Evolutionary conservation across 2,797 vertebrate species (phyloP).

Genomic region (Pteronotus mesoamericanus): DNA sequence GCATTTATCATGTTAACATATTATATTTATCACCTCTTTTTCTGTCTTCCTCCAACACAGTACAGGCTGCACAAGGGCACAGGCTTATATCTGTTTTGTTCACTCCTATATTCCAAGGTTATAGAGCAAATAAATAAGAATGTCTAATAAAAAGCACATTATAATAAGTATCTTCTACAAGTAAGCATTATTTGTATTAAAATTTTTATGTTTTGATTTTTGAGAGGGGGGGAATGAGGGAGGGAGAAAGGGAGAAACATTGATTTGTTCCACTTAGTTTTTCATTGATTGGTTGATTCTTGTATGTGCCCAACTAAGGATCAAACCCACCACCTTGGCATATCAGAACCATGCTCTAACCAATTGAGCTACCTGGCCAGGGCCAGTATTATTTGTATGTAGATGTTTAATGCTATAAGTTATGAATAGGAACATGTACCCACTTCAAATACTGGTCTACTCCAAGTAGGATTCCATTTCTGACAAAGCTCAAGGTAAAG

Average conservation of each 20-base stretch:
- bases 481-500: conserved; percentile 90
- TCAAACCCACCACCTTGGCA: neutral
- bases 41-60: neutral
- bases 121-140: neutral
- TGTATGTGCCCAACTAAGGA: neutral
- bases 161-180: neutral
- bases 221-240: too few species aligned
- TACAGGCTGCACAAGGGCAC: neutral
- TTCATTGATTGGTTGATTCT: neutral
- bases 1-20: neutral
- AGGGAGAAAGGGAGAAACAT: neutral
- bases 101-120: neutral
- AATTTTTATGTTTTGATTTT: neutral
- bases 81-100: neutral
- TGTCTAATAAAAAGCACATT: neutral
- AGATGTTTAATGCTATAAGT: neutral
- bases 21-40: neutral
- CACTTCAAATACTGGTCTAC: conserved; percentile 93
- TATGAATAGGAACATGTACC: conserved; percentile 59
- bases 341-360: neutral
- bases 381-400: neutral
- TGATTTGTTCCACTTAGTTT: neutral
- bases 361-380: neutral
- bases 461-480: conserved; percentile 88
- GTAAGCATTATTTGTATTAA: neutral